A percentile compares a stretch with the other conserved stretches of the same genome.
These are phyloP conservation scores for Dynastes tityus DNA, from an alignment of 2,888 invertebrate species.

Conservation along the genomic window DNA sequence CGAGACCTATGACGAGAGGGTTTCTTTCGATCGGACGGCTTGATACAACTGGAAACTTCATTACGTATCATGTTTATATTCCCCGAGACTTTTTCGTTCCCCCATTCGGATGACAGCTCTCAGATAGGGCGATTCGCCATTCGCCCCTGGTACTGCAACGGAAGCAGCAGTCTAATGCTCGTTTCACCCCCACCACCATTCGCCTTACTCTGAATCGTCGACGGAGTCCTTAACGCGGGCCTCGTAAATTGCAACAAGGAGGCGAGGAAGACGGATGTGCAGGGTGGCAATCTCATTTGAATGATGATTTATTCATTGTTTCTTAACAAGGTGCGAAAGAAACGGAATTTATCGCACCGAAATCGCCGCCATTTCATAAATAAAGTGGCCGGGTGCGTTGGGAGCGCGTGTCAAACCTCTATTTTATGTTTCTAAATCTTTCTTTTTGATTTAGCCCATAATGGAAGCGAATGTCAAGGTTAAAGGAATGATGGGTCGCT, in stretches of 20 bases:
- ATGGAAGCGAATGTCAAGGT: not conserved
- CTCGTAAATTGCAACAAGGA: constrained; percentile 30
- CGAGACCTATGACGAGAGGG: constrained; percentile 51
- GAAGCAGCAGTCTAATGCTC: not conserved
- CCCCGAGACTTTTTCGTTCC: constrained; percentile 38
- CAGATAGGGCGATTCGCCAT: not conserved
- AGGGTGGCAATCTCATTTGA: constrained; percentile 45
- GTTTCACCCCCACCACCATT: not conserved
- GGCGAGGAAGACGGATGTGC: constrained; percentile 30
- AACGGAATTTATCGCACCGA: constrained; percentile 38
- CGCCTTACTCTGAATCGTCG: constrained; percentile 11
- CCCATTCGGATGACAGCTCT: constrained; percentile 10
- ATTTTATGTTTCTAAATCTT: constrained; percentile 19
- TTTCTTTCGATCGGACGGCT: constrained; percentile 48
- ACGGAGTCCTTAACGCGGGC: constrained; percentile 32
- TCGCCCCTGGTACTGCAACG: not conserved
- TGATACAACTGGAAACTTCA: constrained; percentile 51
- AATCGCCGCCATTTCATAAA: constrained; percentile 37
- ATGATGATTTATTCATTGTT: constrained; percentile 47
- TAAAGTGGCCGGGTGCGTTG: constrained; percentile 9
- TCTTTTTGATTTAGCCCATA: not conserved
- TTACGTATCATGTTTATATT: constrained; percentile 48
- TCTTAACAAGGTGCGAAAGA: constrained; percentile 47
- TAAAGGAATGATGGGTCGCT: not conserved
- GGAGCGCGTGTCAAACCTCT: constrained; percentile 19